phyloP scores from a whole-genome alignment of 2,113 vertebrate species.

The Antechinus stuartii region DNA sequence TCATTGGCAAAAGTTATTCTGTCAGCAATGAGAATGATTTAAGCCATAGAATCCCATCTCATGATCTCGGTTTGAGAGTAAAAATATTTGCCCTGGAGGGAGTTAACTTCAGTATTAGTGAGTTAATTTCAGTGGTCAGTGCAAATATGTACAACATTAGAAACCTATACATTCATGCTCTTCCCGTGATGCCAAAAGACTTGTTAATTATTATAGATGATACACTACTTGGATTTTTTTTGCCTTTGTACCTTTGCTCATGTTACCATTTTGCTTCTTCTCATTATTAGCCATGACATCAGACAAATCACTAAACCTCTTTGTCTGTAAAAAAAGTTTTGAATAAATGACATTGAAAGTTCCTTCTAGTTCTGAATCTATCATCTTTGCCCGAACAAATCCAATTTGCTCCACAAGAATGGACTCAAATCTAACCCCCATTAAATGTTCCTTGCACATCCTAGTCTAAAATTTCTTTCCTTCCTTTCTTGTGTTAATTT shows the following conservation, averaged over 20 bases:
- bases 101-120: neutral
- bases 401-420: neutral
- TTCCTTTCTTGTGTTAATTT: too few relatives aligned
- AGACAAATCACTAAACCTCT: neutral
- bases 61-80: neutral
- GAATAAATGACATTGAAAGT: neutral
- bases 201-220: neutral
- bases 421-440: neutral
- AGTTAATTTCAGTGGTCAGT: neutral
- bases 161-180: neutral
- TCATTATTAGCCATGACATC: neutral
- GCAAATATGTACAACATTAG: neutral
- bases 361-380: neutral
- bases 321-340: neutral
- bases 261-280: neutral
- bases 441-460: neutral
- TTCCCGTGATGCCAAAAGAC: too few relatives aligned
- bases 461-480: neutral
- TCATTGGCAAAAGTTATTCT: neutral
- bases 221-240: neutral
- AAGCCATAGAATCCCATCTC: neutral
- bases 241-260: neutral
- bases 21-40: neutral
- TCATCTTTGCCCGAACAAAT: neutral
- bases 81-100: neutral